phyloP scores from a whole-genome alignment of 2,113 vertebrate genomes.

The Dasypus novemcinctus region DNA sequence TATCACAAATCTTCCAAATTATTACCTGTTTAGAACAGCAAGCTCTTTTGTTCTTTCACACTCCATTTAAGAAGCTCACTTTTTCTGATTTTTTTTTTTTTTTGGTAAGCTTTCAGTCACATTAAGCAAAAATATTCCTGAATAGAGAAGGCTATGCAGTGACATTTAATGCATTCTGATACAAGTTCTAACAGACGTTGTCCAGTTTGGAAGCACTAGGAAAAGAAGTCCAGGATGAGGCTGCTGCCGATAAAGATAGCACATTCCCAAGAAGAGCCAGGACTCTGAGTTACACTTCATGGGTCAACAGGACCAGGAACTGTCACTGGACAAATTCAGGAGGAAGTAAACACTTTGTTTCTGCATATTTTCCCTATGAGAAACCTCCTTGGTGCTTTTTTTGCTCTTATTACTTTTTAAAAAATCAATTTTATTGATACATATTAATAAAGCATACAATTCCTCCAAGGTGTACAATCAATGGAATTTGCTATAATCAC shows the following conservation, averaged over 20 bases:
- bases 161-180: background rate
- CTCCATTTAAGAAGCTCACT: background rate
- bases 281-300: background rate
- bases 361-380: background rate
- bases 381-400: too few species aligned
- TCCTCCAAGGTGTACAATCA: too few species aligned
- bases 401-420: too few species aligned
- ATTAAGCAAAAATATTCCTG: background rate
- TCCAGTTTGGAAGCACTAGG: background rate
- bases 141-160: background rate
- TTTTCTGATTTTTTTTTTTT: background rate
- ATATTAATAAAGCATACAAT: too few species aligned
- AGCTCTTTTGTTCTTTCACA: background rate
- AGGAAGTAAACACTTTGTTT: background rate
- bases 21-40: conserved; percentile 7
- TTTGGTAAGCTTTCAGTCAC: background rate
- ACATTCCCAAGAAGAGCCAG: background rate
- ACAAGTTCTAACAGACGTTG: background rate
- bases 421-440: too few species aligned
- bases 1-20: background rate
- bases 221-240: background rate
- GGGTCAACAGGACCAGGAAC: background rate
- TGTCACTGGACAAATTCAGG: background rate
- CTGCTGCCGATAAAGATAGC: accelerated
- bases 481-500: too few species aligned